Percentiles rank a stretch among this genome's conserved stretches.
phyloP scores from a whole-genome alignment of 2,113 vertebrate species.

The Brienomyrus longianalis region DNA sequence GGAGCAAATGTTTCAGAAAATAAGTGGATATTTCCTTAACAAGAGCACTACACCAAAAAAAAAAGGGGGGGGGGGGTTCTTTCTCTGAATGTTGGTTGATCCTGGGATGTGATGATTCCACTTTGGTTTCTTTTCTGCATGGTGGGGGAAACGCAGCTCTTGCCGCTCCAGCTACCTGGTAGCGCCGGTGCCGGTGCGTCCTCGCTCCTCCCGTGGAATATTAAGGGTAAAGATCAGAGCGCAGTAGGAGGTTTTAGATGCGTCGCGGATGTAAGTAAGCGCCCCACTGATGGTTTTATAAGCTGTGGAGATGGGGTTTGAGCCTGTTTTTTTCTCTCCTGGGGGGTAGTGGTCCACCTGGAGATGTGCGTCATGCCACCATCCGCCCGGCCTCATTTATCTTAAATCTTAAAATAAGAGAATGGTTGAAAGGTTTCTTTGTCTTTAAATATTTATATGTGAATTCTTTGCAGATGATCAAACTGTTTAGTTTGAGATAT shows the following conservation, averaged over 20 bases:
- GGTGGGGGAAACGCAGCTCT: slow-evolving; percentile 42
- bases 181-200: slow-evolving; percentile 1
- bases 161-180: slow-evolving; percentile 40
- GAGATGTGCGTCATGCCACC: slow-evolving; percentile 33
- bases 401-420: background rate
- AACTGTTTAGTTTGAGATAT: slow-evolving; percentile 14
- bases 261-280: slow-evolving; percentile 73
- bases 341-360: slow-evolving; percentile 44
- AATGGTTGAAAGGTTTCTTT: background rate
- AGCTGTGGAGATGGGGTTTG: slow-evolving; percentile 33
- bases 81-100: slow-evolving; percentile 49
- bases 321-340: slow-evolving; percentile 22
- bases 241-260: slow-evolving; percentile 58
- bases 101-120: slow-evolving; percentile 43
- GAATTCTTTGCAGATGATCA: background rate
- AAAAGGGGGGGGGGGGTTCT: slow-evolving; percentile 5
- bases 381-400: slow-evolving; percentile 18
- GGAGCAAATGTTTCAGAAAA: slow-evolving; percentile 81
- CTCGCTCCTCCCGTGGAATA: slow-evolving; percentile 33
- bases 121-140: slow-evolving; percentile 34
- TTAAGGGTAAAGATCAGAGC: slow-evolving; percentile 50
- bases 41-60: slow-evolving; percentile 27
- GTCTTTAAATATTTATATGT: slow-evolving; percentile 8
- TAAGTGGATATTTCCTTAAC: slow-evolving; percentile 76
- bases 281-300: slow-evolving; percentile 54